phyloP scores from a whole-genome alignment of 2,113 vertebrate species.

The Vicugna pacos region DNA sequence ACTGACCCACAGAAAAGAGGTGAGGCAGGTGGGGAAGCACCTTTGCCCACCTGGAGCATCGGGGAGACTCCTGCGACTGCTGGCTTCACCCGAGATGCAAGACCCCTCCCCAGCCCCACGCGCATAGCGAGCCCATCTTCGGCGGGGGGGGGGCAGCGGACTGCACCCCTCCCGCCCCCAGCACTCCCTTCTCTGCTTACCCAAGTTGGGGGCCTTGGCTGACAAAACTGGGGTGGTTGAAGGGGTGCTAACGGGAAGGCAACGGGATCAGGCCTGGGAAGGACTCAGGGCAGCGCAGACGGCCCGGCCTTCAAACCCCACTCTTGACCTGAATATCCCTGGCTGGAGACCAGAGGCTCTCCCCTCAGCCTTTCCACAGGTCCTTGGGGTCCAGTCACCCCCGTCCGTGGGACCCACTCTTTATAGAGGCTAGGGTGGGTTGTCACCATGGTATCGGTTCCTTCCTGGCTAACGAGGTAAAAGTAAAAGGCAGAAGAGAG shows the following conservation, averaged over 20 bases:
- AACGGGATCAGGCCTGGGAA: not conserved
- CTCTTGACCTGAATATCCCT: not conserved
- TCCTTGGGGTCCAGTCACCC: not conserved
- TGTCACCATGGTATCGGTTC: not conserved
- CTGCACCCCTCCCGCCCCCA: fast-evolving
- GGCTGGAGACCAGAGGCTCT: not conserved
- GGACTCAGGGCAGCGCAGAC: not conserved
- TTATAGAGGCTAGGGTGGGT: not conserved
- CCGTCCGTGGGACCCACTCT: not conserved
- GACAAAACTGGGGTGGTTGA: not conserved
- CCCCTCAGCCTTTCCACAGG: fast-evolving
- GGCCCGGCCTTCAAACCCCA: not conserved
- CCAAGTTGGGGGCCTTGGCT: not conserved
- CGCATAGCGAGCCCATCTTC: fast-evolving
- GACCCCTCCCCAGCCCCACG: not conserved
- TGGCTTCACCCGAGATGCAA: not conserved
- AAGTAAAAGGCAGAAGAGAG: not conserved
- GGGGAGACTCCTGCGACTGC: not conserved
- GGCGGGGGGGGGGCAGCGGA: not conserved
- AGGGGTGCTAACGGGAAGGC: no score
- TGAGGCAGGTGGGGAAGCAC: not conserved
- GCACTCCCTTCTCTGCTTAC: not conserved
- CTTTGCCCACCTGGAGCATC: not conserved
- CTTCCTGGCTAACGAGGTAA: not conserved
- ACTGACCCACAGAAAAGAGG: not conserved